Conservation (phyloP, 2,888 invertebrate species). For the Epinotia demarniana region DNA sequence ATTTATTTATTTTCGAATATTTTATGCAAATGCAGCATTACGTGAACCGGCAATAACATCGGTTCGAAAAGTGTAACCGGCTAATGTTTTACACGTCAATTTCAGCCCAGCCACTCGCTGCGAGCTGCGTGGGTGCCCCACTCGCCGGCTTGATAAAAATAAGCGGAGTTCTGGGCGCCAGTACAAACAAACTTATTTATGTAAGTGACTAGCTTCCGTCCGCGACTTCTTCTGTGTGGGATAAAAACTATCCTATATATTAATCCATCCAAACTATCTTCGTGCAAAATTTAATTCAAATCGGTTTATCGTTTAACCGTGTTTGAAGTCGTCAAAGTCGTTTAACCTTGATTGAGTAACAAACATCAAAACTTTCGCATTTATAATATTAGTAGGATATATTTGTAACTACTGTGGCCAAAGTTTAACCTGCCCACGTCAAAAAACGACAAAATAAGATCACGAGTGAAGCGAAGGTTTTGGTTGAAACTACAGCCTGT, state of each 20-base stretch:
- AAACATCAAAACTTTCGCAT: too few species aligned
- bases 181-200: background rate
- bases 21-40: background rate
- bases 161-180: background rate
- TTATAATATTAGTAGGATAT: too few species aligned
- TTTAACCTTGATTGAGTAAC: too few species aligned
- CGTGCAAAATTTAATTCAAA: too few species aligned
- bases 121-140: slow-evolving; percentile 20
- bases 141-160: slow-evolving; percentile 13
- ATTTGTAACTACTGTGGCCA: too few species aligned
- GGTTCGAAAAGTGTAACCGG: slow-evolving; percentile 12
- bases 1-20: background rate
- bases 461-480: background rate
- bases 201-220: background rate
- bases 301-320: too few species aligned
- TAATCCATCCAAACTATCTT: too few species aligned
- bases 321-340: too few species aligned
- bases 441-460: background rate
- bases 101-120: slow-evolving; percentile 1
- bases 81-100: slow-evolving; percentile 34
- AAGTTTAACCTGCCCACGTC: background rate
- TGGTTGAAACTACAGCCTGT: background rate
- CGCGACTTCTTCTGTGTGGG: too few species aligned
- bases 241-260: too few species aligned
- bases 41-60: background rate